A percentile compares a stretch with the other conserved stretches of the same genome.
Conservation (phyloP, 2,888 invertebrate species). For the Platycnemis pennipes region DNA sequence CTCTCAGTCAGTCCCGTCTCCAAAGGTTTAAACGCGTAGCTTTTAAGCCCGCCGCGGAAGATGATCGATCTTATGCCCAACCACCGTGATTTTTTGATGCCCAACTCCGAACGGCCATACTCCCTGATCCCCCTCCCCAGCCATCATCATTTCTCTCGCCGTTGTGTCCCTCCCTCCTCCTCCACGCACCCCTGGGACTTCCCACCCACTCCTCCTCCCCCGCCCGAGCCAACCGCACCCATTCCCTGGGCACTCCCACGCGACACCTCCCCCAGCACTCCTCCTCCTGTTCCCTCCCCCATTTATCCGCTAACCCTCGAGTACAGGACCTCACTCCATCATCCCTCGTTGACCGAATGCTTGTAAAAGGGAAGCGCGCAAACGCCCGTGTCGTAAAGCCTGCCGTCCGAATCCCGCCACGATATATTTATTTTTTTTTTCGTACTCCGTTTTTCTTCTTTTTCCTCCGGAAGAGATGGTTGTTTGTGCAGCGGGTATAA, state of each 20-base stretch:
- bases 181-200: neutral
- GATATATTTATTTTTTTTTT: neutral
- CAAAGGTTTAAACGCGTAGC: neutral
- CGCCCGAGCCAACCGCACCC: neutral
- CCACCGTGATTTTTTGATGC: conserved; percentile 23
- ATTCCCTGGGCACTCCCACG: neutral
- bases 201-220: neutral
- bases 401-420: conserved; percentile 4
- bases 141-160: conserved; percentile 10
- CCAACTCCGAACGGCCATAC: neutral
- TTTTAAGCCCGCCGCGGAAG: neutral
- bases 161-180: neutral
- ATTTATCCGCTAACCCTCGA: neutral
- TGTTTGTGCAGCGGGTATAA: conserved; percentile 30
- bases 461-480: neutral
- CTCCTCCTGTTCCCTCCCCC: neutral
- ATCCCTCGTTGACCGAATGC: neutral
- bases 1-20: neutral
- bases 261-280: neutral
- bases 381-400: conserved; percentile 25
- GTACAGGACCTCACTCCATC: neutral
- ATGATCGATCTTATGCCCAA: conserved; percentile 15
- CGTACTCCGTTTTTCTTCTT: neutral
- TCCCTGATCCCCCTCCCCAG: neutral
- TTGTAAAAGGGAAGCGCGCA: neutral